Percentiles rank a stretch among this genome's conserved stretches.
Conservation (phyloP, 2,888 invertebrate genomes). For the Hetaerina titia region DNA sequence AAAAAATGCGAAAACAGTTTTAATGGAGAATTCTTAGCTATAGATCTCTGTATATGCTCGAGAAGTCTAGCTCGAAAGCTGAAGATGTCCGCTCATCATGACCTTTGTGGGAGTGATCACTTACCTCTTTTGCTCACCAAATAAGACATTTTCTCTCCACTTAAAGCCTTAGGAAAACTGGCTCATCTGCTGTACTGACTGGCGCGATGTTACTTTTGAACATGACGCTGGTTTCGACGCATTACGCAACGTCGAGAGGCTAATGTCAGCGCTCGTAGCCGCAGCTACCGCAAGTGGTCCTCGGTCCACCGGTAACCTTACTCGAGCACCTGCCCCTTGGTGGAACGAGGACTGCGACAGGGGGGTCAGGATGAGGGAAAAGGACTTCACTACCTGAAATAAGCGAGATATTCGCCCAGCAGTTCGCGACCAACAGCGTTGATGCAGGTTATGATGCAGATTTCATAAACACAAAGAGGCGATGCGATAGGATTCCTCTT, state of each 20-base stretch:
- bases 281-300: background rate
- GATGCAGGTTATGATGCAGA: background rate
- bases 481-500: background rate
- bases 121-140: background rate
- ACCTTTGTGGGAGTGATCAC: background rate
- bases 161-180: background rate
- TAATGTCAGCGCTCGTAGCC: background rate
- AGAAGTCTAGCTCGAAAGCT: background rate
- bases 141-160: background rate
- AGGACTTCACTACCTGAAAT: background rate
- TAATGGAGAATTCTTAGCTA: background rate
- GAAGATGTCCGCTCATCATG: background rate
- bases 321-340: background rate
- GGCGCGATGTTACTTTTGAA: background rate
- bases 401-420: background rate
- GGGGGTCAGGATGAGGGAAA: no score
- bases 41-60: background rate
- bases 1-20: background rate
- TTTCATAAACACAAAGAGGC: constrained; percentile 44
- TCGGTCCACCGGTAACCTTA: background rate
- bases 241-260: background rate
- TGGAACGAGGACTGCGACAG: background rate
- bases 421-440: background rate
- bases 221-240: background rate
- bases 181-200: background rate